Percentiles rank a stretch among this genome's conserved stretches.
Conservation (phyloP, 2,888 invertebrate genomes). For the Amblyjoppa fuscipennis region DNA sequence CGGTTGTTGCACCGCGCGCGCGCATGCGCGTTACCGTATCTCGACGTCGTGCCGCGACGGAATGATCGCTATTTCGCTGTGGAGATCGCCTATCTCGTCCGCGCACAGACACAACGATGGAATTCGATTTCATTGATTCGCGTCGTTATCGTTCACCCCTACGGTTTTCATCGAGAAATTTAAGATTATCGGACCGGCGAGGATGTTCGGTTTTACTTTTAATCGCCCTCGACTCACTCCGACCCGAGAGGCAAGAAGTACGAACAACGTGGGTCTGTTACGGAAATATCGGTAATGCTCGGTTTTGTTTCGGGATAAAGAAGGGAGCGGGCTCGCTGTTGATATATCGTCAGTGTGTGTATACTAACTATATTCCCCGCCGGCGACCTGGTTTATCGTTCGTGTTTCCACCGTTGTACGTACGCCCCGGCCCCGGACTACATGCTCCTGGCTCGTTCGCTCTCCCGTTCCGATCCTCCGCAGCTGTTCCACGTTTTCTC, state of each 20-base stretch:
- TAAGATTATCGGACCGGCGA: not conserved
- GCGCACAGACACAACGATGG: not conserved
- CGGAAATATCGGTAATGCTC: conserved; percentile 40
- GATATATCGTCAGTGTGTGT: conserved; percentile 30
- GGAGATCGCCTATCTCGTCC: conserved; percentile 54
- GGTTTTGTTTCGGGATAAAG: conserved; percentile 38
- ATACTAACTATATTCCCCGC: conserved; percentile 43
- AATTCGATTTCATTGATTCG: conserved; percentile 63
- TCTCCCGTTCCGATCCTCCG: conserved; percentile 72
- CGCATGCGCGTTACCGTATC: conserved; percentile 51
- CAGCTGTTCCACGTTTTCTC: conserved; percentile 80
- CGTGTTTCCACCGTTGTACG: conserved; percentile 64
- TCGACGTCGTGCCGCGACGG: conserved; percentile 54
- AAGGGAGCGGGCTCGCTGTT: conserved; percentile 12
- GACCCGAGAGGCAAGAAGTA: not conserved
- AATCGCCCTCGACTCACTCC: not conserved
- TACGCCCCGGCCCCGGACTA: conserved; percentile 67
- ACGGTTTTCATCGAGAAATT: conserved; percentile 26
- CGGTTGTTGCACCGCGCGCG: not conserved
- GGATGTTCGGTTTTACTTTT: conserved; percentile 32
- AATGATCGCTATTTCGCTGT: conserved; percentile 63
- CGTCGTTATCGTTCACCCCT: conserved; percentile 27
- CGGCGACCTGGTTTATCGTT: conserved; percentile 70
- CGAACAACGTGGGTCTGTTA: not conserved
- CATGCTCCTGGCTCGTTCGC: conserved; percentile 65